Conservation (phyloP, 2,797 vertebrate species). For the Phrynocephalus vlangalii region DNA sequence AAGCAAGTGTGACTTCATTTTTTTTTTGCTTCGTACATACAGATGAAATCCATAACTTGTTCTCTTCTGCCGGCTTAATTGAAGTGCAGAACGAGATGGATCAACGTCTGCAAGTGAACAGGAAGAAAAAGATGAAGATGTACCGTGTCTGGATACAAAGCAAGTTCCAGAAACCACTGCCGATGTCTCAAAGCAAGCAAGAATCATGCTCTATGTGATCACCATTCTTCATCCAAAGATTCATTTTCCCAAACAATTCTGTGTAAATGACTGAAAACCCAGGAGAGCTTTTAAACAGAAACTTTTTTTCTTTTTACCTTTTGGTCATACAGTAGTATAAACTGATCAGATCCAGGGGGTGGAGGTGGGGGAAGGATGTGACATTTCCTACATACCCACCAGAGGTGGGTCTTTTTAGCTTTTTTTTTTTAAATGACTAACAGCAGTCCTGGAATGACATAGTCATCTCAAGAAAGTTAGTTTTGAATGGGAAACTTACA, state of each 20-base stretch:
- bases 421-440: not conserved
- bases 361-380: not conserved
- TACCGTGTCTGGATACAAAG: constrained; percentile 93
- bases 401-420: not conserved
- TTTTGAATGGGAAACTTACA: too few relatives aligned
- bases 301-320: constrained; percentile 16
- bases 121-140: constrained; percentile 90
- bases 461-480: not conserved
- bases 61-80: constrained; percentile 87
- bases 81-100: constrained; percentile 93
- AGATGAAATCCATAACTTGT: constrained; percentile 88
- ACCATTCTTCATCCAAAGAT: not conserved
- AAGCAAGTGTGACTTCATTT: not conserved
- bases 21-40: constrained; percentile 60
- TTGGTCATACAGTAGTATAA: not conserved
- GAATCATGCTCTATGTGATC: constrained; percentile 40
- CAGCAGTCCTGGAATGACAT: not conserved
- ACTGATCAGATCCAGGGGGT: not conserved
- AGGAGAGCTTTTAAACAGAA: constrained; percentile 41
- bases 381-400: constrained; percentile 2
- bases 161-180: constrained; percentile 87
- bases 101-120: constrained; percentile 91
- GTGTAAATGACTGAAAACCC: constrained; percentile 42
- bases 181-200: constrained; percentile 49
- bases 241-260: constrained; percentile 17